phyloP scores from a whole-genome alignment of 2,113 vertebrate species.

The Hirundichthys speculiger region DNA sequence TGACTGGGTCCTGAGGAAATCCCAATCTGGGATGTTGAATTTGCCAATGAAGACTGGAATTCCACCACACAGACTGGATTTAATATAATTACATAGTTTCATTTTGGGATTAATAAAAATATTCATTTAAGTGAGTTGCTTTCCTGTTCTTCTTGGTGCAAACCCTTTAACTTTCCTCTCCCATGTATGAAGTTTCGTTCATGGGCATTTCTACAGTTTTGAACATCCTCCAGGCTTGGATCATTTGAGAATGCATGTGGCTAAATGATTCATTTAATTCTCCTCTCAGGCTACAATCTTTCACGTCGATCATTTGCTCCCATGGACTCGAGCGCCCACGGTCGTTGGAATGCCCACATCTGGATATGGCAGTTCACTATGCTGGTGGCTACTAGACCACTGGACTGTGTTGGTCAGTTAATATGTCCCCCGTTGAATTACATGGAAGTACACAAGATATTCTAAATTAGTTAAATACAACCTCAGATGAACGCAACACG shows the following conservation, averaged over 20 bases:
- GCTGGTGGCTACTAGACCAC: neutral
- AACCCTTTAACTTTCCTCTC: too few species aligned
- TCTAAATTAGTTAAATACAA: too few species aligned
- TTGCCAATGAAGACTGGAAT: too few species aligned
- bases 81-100: too few species aligned
- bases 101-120: too few species aligned
- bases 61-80: too few species aligned
- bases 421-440: neutral
- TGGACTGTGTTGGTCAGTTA: neutral
- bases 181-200: neutral
- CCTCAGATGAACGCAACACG: too few species aligned
- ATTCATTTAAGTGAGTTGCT: too few species aligned
- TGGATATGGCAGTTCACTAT: constrained; percentile 16
- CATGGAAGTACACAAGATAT: too few species aligned
- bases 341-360: constrained; percentile 37
- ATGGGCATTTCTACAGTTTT: neutral
- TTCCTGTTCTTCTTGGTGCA: too few species aligned
- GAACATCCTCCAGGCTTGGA: neutral
- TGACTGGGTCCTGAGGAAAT: too few species aligned
- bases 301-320: constrained; percentile 50
- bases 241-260: neutral
- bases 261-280: constrained; percentile 48
- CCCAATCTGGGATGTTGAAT: too few species aligned
- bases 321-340: constrained; percentile 38
- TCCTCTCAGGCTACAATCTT: constrained; percentile 45